Conservation (phyloP, 1,140 invertebrate species). For the Lepidurus couesii region DNA sequence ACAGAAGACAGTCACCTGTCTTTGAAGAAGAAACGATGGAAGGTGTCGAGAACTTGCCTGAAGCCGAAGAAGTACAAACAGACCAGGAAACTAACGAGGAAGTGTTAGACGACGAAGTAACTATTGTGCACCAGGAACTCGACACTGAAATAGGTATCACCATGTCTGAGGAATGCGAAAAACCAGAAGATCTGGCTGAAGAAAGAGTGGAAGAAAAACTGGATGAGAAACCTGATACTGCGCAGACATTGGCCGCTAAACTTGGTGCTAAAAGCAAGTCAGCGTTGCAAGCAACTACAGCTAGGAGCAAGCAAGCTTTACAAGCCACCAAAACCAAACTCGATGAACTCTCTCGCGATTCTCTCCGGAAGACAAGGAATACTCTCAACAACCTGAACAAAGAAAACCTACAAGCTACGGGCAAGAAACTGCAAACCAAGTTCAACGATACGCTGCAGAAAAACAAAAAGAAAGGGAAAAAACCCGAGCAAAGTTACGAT, state of each 20-base stretch:
- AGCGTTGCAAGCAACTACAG: neutral
- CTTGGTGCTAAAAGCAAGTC: conserved; percentile 1
- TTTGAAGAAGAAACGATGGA: conserved; percentile 32
- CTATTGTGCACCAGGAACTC: conserved; percentile 16
- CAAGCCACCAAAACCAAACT: conserved; percentile 30
- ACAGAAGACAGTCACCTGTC: neutral
- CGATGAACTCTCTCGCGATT: neutral
- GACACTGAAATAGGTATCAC: conserved; percentile 41
- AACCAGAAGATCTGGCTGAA: conserved; percentile 32
- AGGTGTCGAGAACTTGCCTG: conserved; percentile 31
- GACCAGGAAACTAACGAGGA: conserved; percentile 39
- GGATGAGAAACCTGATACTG: neutral
- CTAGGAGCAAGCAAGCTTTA: conserved; percentile 26
- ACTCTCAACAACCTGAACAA: neutral
- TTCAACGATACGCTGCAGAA: conserved; percentile 7
- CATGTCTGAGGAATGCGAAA: conserved; percentile 36
- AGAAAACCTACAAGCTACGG: neutral
- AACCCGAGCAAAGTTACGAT: neutral
- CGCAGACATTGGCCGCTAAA: neutral
- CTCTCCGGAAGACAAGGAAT: conserved; percentile 25
- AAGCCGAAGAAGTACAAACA: conserved; percentile 30
- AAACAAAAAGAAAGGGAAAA: conserved; percentile 3
- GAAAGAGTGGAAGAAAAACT: conserved; percentile 29
- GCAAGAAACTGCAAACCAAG: neutral
- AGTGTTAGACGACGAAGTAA: conserved; percentile 36